Percentiles rank a stretch among this genome's conserved stretches.
Evolutionary conservation across 2,888 invertebrate genomes (phyloP).

Genomic region (Sinhomidia bicolor): DNA sequence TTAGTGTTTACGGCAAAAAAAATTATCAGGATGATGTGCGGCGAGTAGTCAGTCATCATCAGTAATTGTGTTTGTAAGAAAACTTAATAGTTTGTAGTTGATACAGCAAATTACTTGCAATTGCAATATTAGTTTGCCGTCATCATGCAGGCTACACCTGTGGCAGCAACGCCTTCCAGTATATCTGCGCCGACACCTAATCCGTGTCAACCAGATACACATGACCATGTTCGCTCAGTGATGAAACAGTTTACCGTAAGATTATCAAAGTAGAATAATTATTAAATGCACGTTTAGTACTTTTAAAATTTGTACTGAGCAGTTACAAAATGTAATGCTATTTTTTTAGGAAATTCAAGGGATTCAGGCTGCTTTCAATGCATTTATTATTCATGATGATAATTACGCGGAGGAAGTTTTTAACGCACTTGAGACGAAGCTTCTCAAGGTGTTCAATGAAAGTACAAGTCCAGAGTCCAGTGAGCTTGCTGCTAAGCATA

Average conservation of each 20-base stretch:
- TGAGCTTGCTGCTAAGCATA: conserved; percentile 89
- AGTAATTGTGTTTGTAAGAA: too few relatives aligned
- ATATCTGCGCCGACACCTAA: conserved; percentile 73
- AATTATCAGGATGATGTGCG: too few relatives aligned
- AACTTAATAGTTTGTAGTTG: too few relatives aligned
- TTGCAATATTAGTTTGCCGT: too few relatives aligned
- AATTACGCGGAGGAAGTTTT: conserved; percentile 73
- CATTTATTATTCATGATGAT: conserved; percentile 88
- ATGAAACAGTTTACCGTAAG: conserved; percentile 79
- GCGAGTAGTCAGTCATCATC: too few relatives aligned
- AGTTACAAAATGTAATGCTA: too few relatives aligned
- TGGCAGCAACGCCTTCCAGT: conserved; percentile 56
- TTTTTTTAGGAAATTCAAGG: conserved; percentile 88
- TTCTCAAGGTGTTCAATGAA: conserved; percentile 87
- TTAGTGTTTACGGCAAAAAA: too few relatives aligned
- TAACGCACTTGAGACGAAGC: conserved; percentile 65
- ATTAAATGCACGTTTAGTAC: not conserved
- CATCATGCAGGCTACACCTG: conserved; percentile 67
- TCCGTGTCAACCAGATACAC: conserved; percentile 73
- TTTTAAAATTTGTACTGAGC: conserved; percentile 32
- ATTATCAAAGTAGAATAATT: not conserved
- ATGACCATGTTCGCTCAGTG: conserved; percentile 74
- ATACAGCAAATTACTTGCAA: too few relatives aligned
- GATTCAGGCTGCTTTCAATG: conserved; percentile 94
- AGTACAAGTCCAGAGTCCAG: conserved; percentile 87